phyloP scores from a whole-genome alignment of 2,888 invertebrate genomes.

The Mythimna lalbum region DNA sequence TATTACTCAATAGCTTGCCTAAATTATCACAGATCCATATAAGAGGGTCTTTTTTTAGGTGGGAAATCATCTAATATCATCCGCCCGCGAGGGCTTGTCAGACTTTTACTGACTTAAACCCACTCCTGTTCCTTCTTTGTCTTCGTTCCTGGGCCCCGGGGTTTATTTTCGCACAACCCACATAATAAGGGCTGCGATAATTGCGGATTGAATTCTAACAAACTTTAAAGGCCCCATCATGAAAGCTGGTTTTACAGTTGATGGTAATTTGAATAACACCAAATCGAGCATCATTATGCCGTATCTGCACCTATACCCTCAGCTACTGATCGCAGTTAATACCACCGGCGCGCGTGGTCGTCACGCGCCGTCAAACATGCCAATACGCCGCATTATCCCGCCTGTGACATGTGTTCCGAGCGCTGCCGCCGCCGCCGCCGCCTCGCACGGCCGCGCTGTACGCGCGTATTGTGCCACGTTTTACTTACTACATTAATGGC shows the following conservation, averaged over 20 bases:
- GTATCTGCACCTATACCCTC: background rate
- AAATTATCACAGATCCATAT: too few species aligned
- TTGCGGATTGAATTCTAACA: too few species aligned
- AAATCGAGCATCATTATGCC: background rate
- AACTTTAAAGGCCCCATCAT: too few species aligned
- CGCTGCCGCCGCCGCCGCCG: constrained; percentile 8
- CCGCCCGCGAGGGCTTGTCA: too few species aligned
- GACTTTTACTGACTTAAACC: too few species aligned
- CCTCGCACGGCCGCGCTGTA: background rate
- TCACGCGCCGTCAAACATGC: constrained; percentile 24
- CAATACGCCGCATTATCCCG: constrained; percentile 38
- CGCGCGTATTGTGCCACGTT: background rate
- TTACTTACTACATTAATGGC: background rate
- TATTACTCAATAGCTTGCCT: background rate
- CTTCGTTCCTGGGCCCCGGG: too few species aligned
- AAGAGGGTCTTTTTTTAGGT: too few species aligned
- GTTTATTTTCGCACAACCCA: too few species aligned
- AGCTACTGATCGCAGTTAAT: constrained; percentile 14
- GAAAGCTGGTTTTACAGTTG: background rate
- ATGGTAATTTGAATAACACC: too few species aligned
- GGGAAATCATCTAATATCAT: too few species aligned
- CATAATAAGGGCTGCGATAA: too few species aligned
- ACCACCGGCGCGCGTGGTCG: background rate
- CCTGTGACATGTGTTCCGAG: constrained; percentile 32
- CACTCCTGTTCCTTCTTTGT: too few species aligned